These are phyloP conservation scores for Ceramica pisi DNA, from an alignment of 2,888 invertebrate genomes.

Conservation along the genomic window DNA sequence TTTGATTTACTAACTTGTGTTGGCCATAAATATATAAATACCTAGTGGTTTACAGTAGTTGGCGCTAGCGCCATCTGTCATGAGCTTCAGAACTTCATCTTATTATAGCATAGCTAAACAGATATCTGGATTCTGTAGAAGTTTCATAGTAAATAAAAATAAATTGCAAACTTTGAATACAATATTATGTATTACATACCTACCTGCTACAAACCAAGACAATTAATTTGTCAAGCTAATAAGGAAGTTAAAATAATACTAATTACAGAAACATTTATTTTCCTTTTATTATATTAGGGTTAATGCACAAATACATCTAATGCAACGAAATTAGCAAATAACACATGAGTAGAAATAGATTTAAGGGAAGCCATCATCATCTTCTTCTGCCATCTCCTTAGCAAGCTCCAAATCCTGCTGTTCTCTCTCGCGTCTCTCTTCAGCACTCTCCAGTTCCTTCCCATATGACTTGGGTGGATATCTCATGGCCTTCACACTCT, in stretches of 20 bases:
- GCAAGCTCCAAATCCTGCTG: constrained; percentile 99
- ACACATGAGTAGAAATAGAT: constrained; percentile 46
- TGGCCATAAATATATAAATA: too few species aligned
- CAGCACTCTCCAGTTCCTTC: constrained; percentile 99
- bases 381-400: constrained; percentile 99
- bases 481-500: constrained; percentile 99
- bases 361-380: constrained; percentile 96
- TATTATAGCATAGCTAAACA: too few species aligned
- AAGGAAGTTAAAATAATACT: constrained; percentile 22
- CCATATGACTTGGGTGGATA: constrained; percentile 99
- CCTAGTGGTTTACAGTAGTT: too few species aligned
- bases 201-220: not conserved
- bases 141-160: too few species aligned
- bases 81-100: too few species aligned
- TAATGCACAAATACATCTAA: constrained; percentile 70
- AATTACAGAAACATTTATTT: constrained; percentile 44
- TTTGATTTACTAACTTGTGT: too few species aligned
- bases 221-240: not conserved
- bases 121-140: too few species aligned
- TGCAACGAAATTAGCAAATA: constrained; percentile 64
- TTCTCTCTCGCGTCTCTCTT: constrained; percentile 98
- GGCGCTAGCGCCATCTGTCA: too few species aligned
- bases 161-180: too few species aligned
- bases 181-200: not conserved
- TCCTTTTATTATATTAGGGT: constrained; percentile 60